These are phyloP conservation scores for Acleris cristana DNA, from an alignment of 2,888 invertebrate species.

Conservation along the genomic window DNA sequence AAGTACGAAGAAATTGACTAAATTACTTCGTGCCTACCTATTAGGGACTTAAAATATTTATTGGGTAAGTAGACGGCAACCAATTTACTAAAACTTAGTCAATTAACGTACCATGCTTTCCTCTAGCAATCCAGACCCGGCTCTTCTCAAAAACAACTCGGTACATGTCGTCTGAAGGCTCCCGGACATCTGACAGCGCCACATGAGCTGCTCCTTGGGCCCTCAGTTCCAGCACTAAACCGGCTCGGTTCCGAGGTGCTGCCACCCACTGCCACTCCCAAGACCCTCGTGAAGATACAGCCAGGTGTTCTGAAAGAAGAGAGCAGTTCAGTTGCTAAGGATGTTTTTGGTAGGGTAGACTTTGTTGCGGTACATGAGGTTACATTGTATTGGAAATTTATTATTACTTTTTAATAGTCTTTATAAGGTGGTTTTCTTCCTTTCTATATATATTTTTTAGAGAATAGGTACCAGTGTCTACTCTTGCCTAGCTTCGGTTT, in stretches of 20 bases:
- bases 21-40: no score
- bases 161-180: conserved; percentile 85
- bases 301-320: conserved; percentile 83
- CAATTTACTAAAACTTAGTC: no score
- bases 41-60: no score
- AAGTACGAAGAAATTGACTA: no score
- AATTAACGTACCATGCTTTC: conserved; percentile 87
- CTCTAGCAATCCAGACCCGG: conserved; percentile 86
- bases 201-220: conserved; percentile 84
- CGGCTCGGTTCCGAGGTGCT: conserved; percentile 85
- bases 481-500: no score
- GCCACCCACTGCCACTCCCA: conserved; percentile 87
- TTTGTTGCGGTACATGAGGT: neutral
- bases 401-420: no score
- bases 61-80: no score
- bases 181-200: conserved; percentile 82
- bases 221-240: conserved; percentile 84
- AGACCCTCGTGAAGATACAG: conserved; percentile 85
- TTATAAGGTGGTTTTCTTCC: no score
- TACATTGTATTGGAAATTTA: no score
- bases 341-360: neutral
- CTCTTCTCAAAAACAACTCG: conserved; percentile 85
- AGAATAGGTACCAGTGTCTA: no score
- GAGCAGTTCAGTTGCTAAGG: neutral
- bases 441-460: no score